Percentiles rank a stretch among this genome's conserved stretches.
Conservation (phyloP, 2,888 invertebrate species). For the Limnephilus rhombicus region DNA sequence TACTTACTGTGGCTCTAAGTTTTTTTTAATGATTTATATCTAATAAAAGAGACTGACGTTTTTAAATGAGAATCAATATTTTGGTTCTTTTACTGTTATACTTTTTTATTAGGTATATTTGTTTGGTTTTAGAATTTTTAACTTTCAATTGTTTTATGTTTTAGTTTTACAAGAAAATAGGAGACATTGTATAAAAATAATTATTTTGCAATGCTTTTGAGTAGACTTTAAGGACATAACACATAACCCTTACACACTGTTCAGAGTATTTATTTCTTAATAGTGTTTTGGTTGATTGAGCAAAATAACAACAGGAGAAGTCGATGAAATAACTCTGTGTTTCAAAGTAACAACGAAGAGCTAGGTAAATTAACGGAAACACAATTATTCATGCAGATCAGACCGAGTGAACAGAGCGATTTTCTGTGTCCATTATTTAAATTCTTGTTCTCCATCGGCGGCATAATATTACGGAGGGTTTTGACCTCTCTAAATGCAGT, state of each 20-base stretch:
- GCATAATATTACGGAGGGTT: not conserved
- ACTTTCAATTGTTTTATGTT: no score
- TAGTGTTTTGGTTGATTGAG: not conserved
- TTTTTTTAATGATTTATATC: no score
- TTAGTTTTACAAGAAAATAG: not conserved
- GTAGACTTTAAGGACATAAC: not conserved
- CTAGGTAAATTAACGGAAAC: not conserved
- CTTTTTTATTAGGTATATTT: no score
- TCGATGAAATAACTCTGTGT: not conserved
- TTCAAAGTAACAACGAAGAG: not conserved
- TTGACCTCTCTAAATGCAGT: not conserved
- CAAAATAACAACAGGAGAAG: not conserved
- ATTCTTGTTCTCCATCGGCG: not conserved
- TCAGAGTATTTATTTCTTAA: not conserved
- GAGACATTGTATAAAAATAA: not conserved
- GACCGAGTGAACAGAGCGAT: not conserved
- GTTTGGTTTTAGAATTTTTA: no score
- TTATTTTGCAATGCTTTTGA: not conserved
- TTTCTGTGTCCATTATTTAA: not conserved
- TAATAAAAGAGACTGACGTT: no score
- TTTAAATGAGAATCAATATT: no score
- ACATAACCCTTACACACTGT: not conserved
- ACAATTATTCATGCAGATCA: not conserved
- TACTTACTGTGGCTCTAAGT: no score
- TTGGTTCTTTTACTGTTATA: no score